These are phyloP conservation scores for Drosophila yakuba DNA, from an alignment of 1,140 invertebrate species.

Conservation along the genomic window DNA sequence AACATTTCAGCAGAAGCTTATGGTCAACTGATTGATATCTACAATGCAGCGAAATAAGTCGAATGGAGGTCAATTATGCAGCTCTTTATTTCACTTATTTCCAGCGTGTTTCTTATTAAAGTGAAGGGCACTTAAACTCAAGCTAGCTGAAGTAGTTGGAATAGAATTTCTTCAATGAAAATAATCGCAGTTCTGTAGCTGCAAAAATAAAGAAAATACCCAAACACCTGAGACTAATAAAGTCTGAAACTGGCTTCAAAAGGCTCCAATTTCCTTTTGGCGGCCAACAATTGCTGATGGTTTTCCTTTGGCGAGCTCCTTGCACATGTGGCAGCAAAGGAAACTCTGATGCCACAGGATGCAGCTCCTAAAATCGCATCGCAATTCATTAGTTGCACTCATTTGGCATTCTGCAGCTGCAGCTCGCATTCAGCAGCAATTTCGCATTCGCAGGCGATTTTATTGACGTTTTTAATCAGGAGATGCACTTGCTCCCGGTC, in stretches of 20 bases:
- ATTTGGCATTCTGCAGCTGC: conserved; percentile 67
- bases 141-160: background rate
- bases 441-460: conserved; percentile 71
- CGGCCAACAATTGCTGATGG: conserved; percentile 8
- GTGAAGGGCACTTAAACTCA: background rate
- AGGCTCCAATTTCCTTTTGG: background rate
- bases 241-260: too few relatives aligned
- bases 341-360: conserved; percentile 1
- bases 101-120: too few relatives aligned
- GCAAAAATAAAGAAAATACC: too few relatives aligned
- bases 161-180: too few relatives aligned
- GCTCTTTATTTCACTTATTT: conserved; percentile 14
- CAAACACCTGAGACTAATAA: too few relatives aligned
- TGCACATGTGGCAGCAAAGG: conserved; percentile 9
- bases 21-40: conserved; percentile 39
- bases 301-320: background rate
- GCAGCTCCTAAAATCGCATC: conserved; percentile 46
- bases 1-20: conserved; percentile 43
- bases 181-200: too few relatives aligned
- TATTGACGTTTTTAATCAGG: conserved; percentile 82
- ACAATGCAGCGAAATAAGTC: conserved; percentile 4
- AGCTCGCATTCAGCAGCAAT: conserved; percentile 76
- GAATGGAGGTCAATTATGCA: conserved; percentile 5
- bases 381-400: conserved; percentile 75
- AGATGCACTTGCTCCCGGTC: conserved; percentile 33